Percentiles rank a stretch among this genome's conserved stretches.
phyloP scores from a whole-genome alignment of 2,113 vertebrate species.

The Phainopepla nitens region DNA sequence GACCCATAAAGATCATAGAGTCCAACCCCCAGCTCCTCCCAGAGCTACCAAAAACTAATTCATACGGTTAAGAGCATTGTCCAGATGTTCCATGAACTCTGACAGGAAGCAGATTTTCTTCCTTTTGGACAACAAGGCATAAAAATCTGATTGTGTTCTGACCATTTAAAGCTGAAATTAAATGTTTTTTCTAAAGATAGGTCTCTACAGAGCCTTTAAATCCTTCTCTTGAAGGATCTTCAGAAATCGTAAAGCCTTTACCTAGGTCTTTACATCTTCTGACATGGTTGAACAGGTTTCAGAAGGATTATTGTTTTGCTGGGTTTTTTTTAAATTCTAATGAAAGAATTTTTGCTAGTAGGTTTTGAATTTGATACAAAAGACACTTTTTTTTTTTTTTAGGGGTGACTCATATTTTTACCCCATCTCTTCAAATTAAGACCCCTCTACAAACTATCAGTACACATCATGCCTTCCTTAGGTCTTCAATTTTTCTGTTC shows the following conservation, averaged over 20 bases:
- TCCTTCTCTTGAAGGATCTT: not conserved
- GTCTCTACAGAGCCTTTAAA: not conserved
- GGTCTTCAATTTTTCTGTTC: not conserved
- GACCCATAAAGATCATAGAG: too few relatives aligned
- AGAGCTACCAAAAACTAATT: not conserved
- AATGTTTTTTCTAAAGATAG: not conserved
- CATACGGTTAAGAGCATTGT: accelerated
- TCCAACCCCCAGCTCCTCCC: not conserved
- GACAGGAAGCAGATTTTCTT: not conserved
- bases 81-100: not conserved
- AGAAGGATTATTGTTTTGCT: not conserved
- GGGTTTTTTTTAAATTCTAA: not conserved
- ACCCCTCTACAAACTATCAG: not conserved
- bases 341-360: not conserved
- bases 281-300: not conserved
- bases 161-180: not conserved
- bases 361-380: not conserved
- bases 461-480: not conserved
- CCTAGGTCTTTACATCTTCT: not conserved
- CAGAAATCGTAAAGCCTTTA: not conserved
- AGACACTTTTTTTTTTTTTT: not conserved
- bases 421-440: not conserved
- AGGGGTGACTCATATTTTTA: not conserved
- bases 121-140: not conserved
- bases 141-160: not conserved